These are phyloP conservation scores for Trissonchulus latispiculum DNA, from an alignment of 2,888 invertebrate species.

Conservation along the genomic window DNA sequence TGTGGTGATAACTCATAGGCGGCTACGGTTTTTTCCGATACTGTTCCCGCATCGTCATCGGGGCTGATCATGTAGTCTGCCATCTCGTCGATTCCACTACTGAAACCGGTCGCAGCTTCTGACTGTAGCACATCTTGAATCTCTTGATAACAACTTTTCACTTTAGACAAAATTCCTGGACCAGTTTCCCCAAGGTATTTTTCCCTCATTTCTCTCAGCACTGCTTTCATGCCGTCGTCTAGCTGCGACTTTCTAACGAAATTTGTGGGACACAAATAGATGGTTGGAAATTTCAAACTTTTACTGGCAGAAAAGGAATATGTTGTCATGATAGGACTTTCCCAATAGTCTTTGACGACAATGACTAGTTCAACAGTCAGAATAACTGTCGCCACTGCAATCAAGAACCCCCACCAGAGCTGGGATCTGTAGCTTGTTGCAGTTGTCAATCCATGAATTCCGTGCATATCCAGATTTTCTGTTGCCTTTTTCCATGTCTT, in stretches of 20 bases:
- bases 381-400: not conserved
- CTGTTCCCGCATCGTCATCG: not conserved
- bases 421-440: not conserved
- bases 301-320: not conserved
- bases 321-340: not conserved
- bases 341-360: not conserved
- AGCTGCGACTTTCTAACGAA: not conserved
- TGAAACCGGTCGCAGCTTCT: not conserved
- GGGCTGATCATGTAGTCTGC: not conserved
- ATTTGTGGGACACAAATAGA: slow-evolving; percentile 5
- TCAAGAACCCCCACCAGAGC: not conserved
- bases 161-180: not conserved
- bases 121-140: not conserved
- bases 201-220: no score
- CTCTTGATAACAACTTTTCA: not conserved
- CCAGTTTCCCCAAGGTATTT: not conserved
- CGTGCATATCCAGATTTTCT: slow-evolving; percentile 6
- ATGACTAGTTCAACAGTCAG: not conserved
- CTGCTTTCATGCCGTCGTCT: no score
- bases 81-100: not conserved
- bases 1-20: no score
- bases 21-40: no score
- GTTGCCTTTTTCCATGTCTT: no score
- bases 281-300: not conserved
- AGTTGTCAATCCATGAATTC: not conserved